Evolutionary conservation across 2,113 vertebrate species (phyloP), one percentile per base, ranked within the genome.

Genomic region (Helogale parvula): DNA sequence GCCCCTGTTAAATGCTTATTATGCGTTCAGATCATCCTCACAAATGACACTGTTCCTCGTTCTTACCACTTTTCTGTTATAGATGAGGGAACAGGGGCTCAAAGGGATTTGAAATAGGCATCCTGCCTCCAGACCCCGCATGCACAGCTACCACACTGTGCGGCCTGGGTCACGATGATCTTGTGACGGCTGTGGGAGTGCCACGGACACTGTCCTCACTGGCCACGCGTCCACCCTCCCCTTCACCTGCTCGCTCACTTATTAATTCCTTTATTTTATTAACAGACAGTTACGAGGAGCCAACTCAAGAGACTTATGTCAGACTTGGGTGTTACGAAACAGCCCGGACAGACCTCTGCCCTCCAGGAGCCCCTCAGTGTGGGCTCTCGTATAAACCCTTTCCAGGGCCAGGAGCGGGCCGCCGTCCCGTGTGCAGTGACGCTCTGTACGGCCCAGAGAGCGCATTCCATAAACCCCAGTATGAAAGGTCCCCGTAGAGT

Each of bases 101-200:
- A 57, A 47, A 91, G 60, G 33, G 11, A 57, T 57, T 63, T 47
- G 52, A 74, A 80, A 63, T 2, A 77, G 45, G 50, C 25, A 3
- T 17, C 33, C 68, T 33, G 63, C 2, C 27, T 33, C 35, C 74
- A 72, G 69, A 57, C 52, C 63, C 35, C 31, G 69, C 60, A 15
- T 16, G 8, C 13, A 0, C 17, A 11, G 71, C 68, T n/a, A 0
- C 86, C 9, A 4, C 13, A 0, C 19, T 45, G 7, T 9, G 29
- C 31, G 16, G 15, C 35, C 69, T 15, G 27, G 45, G 79, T 79
- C 23, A 4, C 0, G 0, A 5, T 29, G 41, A 21, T 10, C 50
- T 23, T 2, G 27, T 12, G 35, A 33, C n/a, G 54, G 12, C 29
- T 10, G 5, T 60, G 77, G 81, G 47, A 54, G 54, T 11, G 31